Percentiles rank a stretch among this genome's conserved stretches.
phyloP scores from a whole-genome alignment of 2,113 vertebrate genomes.

The Paradisaea rubra region DNA sequence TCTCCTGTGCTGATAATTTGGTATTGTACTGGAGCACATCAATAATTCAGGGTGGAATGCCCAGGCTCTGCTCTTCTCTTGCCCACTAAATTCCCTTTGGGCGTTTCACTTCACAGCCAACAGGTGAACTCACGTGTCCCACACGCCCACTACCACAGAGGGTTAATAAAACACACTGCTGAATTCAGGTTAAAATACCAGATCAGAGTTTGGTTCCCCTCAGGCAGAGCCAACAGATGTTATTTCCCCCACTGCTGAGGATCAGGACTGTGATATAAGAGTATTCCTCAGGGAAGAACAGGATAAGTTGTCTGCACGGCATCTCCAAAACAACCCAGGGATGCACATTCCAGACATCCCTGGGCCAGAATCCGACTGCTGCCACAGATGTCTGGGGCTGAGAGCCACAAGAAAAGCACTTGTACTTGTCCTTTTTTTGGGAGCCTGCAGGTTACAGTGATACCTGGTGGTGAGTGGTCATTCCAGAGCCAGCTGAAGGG shows the following conservation, averaged over 20 bases:
- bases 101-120: background rate
- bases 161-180: background rate
- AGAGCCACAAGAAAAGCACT: background rate
- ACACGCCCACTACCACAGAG: background rate
- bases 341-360: constrained; percentile 36
- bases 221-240: constrained; percentile 15
- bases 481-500: background rate
- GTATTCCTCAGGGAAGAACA: background rate
- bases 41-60: background rate
- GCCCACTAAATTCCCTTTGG: background rate
- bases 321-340: background rate
- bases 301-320: background rate
- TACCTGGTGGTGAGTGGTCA: background rate
- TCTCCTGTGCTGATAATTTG: background rate
- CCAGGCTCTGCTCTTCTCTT: background rate
- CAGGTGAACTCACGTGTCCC: background rate
- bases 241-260: background rate
- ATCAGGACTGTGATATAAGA: background rate
- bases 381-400: background rate
- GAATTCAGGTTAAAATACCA: background rate
- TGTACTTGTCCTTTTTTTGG: background rate
- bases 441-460: background rate
- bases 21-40: background rate
- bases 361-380: background rate
- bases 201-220: background rate